phyloP scores from a whole-genome alignment of 2,797 vertebrate genomes.

The Pipistrellus pygmaeus region DNA sequence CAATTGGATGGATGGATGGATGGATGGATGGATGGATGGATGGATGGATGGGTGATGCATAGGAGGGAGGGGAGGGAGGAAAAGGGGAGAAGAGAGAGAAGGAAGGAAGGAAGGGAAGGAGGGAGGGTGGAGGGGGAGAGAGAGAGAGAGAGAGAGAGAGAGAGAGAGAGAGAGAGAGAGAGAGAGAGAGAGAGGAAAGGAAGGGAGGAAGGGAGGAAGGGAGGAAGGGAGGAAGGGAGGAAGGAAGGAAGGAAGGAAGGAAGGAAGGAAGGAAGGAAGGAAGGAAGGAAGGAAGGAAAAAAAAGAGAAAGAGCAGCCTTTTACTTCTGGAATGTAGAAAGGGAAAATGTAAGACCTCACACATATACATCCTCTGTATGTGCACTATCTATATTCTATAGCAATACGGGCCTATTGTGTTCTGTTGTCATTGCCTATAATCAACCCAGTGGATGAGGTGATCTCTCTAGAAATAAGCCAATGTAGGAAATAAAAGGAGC shows the following conservation, averaged over 20 bases:
- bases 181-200: too few relatives aligned
- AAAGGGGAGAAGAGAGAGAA: background rate
- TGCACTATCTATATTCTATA: background rate
- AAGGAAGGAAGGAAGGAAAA: too few relatives aligned
- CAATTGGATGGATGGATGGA: background rate
- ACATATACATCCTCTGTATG: background rate
- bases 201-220: background rate
- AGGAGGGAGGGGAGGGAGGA: background rate
- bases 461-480: background rate
- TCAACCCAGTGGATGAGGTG: background rate
- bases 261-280: background rate
- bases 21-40: background rate
- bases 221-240: fast-evolving
- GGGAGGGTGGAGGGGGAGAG: too few relatives aligned
- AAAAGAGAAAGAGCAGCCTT: background rate
- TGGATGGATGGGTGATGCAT: background rate
- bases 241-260: background rate
- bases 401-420: background rate
- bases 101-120: background rate
- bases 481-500: background rate
- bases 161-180: too few relatives aligned
- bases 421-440: background rate
- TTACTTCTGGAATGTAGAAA: constrained; percentile 46
- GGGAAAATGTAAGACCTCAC: background rate
- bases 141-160: too few relatives aligned